Conservation (phyloP, 2,888 invertebrate genomes). For the Cheilosia scutellata region DNA sequence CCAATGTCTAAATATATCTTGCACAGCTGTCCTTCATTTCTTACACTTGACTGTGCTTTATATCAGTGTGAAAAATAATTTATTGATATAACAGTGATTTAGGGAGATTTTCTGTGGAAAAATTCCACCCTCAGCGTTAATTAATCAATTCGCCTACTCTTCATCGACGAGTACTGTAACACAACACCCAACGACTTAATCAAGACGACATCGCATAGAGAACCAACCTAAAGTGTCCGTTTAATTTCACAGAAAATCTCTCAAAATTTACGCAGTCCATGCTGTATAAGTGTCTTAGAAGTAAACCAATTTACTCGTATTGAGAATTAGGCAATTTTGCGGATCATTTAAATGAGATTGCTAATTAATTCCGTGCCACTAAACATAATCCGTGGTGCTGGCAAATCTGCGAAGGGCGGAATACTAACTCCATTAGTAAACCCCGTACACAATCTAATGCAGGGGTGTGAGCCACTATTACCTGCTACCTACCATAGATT, state of each 20-base stretch:
- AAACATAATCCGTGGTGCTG: background rate
- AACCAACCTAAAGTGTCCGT: conserved; percentile 12
- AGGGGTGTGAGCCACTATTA: conserved; percentile 31
- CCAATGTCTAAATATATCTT: too few species aligned
- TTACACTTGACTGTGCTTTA: too few species aligned
- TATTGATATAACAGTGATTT: too few species aligned
- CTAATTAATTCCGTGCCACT: conserved; percentile 47
- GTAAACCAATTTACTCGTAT: conserved; percentile 45
- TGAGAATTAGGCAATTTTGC: conserved; percentile 66
- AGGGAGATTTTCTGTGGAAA: too few species aligned
- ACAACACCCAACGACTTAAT: background rate
- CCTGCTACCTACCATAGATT: conserved; percentile 44
- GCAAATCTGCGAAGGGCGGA: background rate
- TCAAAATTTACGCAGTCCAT: conserved; percentile 4
- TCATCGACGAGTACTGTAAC: background rate
- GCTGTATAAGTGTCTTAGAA: conserved; percentile 16
- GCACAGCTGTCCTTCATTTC: too few species aligned
- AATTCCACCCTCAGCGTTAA: background rate
- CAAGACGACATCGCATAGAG: conserved; percentile 13
- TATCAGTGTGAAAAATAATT: too few species aligned
- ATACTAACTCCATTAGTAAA: conserved; percentile 49
- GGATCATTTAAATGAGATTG: conserved; percentile 68
- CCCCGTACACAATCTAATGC: conserved; percentile 48
- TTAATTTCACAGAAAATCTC: conserved; percentile 46
- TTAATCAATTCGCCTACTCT: conserved; percentile 33